Base-by-base conservation (phyloP, 30 jellyfish, hydroid and myxozoan species). In the Hydractinia symbiolongicarpus region DNA sequence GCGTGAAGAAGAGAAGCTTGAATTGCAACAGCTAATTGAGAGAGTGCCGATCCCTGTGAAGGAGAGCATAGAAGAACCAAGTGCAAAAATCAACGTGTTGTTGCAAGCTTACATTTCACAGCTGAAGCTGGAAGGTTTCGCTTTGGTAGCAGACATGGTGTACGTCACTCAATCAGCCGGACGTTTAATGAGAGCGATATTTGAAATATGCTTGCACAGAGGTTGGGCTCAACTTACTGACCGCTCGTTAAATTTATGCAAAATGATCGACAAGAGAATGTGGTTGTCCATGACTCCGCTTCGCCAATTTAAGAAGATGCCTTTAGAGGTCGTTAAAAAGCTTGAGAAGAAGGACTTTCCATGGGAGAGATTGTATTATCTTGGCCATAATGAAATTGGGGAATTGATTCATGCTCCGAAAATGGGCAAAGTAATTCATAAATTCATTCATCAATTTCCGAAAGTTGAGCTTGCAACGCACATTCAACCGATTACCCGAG, bases 201-300 rank as follows among this genome's bases (percentile, higher is more conserved):
- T 88, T 66, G 99, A 94, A 64, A 94, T 94, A n/a, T 86, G 96
- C 66, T 82, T 85, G 16, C 96, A 88, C 76, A 87, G 99, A 50
- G 99, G 99, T 40, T 94, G 99, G 99, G 99, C 99, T 11, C 97
- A 94, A 82, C 86, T 89, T 77, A 84, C 97, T 8, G 99, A 94
- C 79, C 85, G 96, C 66, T 91, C 95, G 51, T 82, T 88, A 54
- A 89, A 88, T 78, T 88, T 94, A 13, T 94, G 97, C 85, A 94
- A 94, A 84, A 94, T 94, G 99, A 80, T 94, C 57, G 96, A 94
- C 86, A 94, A 83, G 52, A 71, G 99, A 70, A 94, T 94, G 99
- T 94, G 99, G 99, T 53, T 89, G 50, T 94, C 99, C 30, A 94
- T 94, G 99, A 88, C 97, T 11, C 99, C 99, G 3, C 81, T 94